Conservation (phyloP, 2,888 invertebrate genomes). For the Galeopsomyia nigrocyanea region DNA sequence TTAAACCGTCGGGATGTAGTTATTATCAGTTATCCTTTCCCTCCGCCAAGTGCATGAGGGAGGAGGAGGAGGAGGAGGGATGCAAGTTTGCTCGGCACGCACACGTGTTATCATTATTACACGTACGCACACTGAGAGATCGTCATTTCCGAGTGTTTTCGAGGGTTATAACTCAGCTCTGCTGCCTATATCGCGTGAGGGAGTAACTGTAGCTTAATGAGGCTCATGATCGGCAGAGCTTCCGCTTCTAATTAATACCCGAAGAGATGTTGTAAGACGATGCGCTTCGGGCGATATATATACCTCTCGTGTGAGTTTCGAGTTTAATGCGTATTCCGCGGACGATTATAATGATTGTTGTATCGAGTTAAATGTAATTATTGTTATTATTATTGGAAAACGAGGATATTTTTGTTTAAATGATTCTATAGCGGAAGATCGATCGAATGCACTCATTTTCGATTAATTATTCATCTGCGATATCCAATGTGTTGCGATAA, state of each 20-base stretch:
- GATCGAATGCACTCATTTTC: too few relatives aligned
- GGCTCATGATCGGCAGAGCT: conserved; percentile 40
- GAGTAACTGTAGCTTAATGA: conserved; percentile 33
- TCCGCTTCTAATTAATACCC: conserved; percentile 48
- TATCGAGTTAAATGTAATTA: too few relatives aligned
- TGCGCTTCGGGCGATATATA: conserved; percentile 1
- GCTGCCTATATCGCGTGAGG: conserved; percentile 20
- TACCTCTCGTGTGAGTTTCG: conserved; percentile 1
- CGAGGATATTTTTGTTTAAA: too few relatives aligned
- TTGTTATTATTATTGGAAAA: too few relatives aligned
- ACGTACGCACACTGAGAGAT: conserved; percentile 20
- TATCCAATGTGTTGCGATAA: too few relatives aligned
- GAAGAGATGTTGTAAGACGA: conserved; percentile 31
- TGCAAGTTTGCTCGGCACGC: conserved; percentile 23
- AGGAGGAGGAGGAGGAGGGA: neutral
- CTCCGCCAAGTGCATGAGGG: neutral
- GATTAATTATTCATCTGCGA: too few relatives aligned
- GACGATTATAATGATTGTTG: neutral
- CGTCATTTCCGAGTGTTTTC: conserved; percentile 4
- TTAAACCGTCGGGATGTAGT: conserved; percentile 28
- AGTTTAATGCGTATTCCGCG: neutral
- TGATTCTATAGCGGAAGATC: too few relatives aligned
- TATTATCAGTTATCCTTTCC: conserved; percentile 26
- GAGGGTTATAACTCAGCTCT: too few relatives aligned
- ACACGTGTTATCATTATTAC: conserved; percentile 43